phyloP scores from a whole-genome alignment of 2,797 vertebrate species.

The Myotis planiceps region DNA sequence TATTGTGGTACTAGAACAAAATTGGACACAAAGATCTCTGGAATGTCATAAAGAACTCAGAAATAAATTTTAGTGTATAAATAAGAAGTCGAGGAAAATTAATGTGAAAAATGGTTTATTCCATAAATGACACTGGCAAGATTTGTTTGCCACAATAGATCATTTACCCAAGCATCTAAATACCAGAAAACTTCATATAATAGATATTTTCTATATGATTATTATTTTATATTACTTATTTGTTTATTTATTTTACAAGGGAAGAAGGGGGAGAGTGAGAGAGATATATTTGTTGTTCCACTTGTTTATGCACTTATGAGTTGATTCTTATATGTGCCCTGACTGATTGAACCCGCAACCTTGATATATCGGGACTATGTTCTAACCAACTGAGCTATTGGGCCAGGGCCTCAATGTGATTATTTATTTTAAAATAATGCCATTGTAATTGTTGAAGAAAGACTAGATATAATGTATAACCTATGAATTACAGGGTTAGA shows the following conservation, averaged over 20 bases:
- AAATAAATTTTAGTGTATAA: background rate
- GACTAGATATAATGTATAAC: background rate
- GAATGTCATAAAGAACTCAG: background rate
- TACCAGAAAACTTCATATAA: background rate
- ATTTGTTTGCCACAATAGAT: background rate
- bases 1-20: background rate
- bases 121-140: background rate
- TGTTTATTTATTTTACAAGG: background rate
- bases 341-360: background rate
- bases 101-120: conserved; percentile 27
- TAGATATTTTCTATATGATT: background rate
- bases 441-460: background rate
- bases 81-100: background rate
- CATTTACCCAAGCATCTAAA: background rate
- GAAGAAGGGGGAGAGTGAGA: background rate
- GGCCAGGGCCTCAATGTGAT: background rate
- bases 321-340: background rate
- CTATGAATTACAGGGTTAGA: background rate
- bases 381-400: background rate
- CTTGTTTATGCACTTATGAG: background rate
- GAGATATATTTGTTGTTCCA: background rate
- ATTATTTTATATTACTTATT: background rate
- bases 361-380: background rate
- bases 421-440: conserved; percentile 1
- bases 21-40: background rate